Percentiles rank a stretch among this genome's conserved stretches.
phyloP scores from a whole-genome alignment of 2,113 vertebrate species.

The Microtus montanus region DNA sequence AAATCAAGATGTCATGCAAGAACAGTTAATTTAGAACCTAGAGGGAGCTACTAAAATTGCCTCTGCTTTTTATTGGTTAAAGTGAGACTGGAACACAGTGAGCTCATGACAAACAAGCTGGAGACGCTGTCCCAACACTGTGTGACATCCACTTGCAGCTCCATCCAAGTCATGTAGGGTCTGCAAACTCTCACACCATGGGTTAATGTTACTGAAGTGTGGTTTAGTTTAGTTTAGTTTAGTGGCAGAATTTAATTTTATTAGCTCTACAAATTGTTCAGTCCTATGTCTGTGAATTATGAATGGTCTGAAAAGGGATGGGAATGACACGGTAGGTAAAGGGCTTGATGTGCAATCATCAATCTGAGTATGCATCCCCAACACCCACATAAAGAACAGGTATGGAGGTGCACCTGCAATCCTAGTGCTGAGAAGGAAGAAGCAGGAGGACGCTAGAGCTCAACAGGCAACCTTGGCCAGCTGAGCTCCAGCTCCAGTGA shows the following conservation, averaged over 20 bases:
- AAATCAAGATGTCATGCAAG: constrained; percentile 25
- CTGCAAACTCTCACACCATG: background rate
- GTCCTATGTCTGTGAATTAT: background rate
- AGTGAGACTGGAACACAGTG: background rate
- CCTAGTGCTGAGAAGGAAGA: background rate
- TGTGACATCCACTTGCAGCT: background rate
- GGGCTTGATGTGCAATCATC: background rate
- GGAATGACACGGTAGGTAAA: background rate
- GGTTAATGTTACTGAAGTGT: background rate
- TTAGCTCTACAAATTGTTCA: background rate
- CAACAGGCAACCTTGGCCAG: background rate
- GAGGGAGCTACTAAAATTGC: background rate
- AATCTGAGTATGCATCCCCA: background rate
- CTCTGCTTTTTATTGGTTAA: background rate
- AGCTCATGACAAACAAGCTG: background rate
- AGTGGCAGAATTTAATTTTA: constrained; percentile 23
- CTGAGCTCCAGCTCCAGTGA: background rate
- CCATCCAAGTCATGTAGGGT: background rate
- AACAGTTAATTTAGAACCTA: background rate
- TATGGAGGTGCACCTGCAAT: background rate
- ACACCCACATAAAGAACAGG: background rate
- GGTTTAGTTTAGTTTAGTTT: background rate
- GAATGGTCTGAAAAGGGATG: background rate
- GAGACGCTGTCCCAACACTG: background rate
- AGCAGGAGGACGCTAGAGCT: background rate